Percentiles rank a stretch among this genome's conserved stretches.
Evolutionary conservation across 2,113 vertebrate genomes (phyloP).

Genomic region (Sceloporus undulatus): DNA sequence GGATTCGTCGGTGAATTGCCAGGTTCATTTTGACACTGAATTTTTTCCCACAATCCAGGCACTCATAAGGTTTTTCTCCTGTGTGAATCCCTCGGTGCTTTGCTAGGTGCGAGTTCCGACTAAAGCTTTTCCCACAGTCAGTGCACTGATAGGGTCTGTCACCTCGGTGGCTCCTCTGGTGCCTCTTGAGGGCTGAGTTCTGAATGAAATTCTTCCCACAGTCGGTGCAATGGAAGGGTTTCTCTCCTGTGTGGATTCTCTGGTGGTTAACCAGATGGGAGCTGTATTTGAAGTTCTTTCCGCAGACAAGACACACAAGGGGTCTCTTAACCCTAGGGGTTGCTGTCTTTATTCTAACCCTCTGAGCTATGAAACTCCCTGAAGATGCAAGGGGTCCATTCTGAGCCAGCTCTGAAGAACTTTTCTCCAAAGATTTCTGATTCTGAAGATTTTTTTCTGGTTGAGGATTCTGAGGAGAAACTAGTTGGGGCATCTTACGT

Average conservation of each 20-base stretch:
- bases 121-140: conserved; percentile 61
- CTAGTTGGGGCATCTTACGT: neutral
- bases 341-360: neutral
- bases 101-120: conserved; percentile 50
- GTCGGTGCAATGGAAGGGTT: conserved; percentile 49
- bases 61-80: conserved; percentile 55
- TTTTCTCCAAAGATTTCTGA: neutral
- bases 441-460: neutral
- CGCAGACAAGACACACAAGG: conserved; percentile 39
- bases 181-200: conserved; percentile 53
- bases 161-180: conserved; percentile 55
- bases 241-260: conserved; percentile 60
- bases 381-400: neutral
- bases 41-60: conserved; percentile 61
- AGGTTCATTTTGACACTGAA: conserved; percentile 57
- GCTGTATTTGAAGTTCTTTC: conserved; percentile 54
- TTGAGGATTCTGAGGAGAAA: neutral
- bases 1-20: conserved; percentile 37
- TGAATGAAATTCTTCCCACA: conserved; percentile 61
- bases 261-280: conserved; percentile 55
- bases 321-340: conserved; percentile 26
- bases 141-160: conserved; percentile 56
- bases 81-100: conserved; percentile 59
- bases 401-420: neutral
- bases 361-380: neutral